Evolutionary conservation across 2,113 vertebrate species (phyloP).

Genomic region (Xiphias gladius): DNA sequence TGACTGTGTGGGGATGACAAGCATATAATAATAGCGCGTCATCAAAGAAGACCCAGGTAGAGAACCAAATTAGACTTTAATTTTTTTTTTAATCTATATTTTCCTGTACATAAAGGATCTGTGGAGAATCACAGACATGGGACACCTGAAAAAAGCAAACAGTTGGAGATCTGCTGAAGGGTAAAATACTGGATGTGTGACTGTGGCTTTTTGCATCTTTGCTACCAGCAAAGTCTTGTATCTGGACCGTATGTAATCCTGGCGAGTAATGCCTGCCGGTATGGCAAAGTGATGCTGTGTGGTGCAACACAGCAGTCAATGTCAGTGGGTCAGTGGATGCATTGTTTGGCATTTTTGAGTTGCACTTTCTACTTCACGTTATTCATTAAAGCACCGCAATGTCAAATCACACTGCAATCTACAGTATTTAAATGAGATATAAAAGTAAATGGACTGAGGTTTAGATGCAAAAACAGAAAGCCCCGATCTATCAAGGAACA

Average conservation of each 20-base stretch:
- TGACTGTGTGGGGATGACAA: conserved; percentile 3
- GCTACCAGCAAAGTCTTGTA: conserved; percentile 35
- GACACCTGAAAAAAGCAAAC: background rate
- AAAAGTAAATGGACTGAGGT: background rate
- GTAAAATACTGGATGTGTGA: conserved; percentile 2
- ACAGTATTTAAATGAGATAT: no score
- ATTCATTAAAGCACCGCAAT: background rate
- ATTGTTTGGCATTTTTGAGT: background rate
- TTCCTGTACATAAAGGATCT: background rate
- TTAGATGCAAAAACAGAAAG: background rate
- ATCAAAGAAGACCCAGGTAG: background rate
- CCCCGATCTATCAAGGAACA: conserved; percentile 11
- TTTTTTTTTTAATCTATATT: background rate
- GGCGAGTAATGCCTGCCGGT: conserved; percentile 21
- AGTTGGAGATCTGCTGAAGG: background rate
- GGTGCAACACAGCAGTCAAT: conserved; percentile 21
- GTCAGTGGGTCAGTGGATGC: background rate
- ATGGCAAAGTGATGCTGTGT: conserved; percentile 19
- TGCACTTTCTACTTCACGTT: background rate
- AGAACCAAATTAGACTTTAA: background rate
- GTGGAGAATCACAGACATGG: background rate
- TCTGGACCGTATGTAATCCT: conserved; percentile 50
- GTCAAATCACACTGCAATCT: background rate
- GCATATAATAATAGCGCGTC: conserved; percentile 1
- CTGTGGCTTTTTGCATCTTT: conserved; percentile 20